Evolutionary conservation across 2,797 vertebrate genomes (phyloP).

Genomic region (Onychomys arenicola): DNA sequence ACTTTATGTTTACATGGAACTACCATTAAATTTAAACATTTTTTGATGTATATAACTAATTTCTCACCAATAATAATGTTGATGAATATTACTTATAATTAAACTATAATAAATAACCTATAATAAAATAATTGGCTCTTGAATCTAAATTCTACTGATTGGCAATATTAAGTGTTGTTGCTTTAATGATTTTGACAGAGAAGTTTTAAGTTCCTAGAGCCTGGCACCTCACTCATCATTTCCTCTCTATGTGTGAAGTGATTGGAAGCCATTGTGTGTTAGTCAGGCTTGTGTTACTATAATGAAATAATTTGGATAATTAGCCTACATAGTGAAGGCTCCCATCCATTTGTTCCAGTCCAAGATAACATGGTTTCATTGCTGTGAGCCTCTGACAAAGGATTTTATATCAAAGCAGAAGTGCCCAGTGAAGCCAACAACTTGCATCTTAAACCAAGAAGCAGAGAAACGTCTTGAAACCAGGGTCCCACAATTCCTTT

Average conservation of each 20-base stretch:
- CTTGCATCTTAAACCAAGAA: not conserved
- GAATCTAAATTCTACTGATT: not conserved
- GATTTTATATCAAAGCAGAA: not conserved
- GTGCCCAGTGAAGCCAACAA: not conserved
- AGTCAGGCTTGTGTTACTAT: not conserved
- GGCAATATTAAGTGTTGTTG: not conserved
- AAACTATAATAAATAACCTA: not conserved
- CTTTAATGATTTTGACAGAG: not conserved
- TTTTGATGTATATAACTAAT: not conserved
- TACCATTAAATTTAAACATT: not conserved
- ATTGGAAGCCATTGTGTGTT: not conserved
- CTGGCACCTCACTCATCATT: not conserved
- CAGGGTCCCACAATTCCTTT: not conserved
- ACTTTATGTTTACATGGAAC: not conserved
- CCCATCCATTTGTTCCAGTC: not conserved
- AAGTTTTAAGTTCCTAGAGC: not conserved
- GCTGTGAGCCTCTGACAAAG: not conserved
- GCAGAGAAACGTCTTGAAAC: not conserved
- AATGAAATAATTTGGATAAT: not conserved
- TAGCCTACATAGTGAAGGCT: not conserved
- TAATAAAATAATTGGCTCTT: not conserved
- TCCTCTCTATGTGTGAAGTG: not conserved
- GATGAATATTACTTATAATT: not conserved
- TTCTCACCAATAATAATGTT: constrained; percentile 28
- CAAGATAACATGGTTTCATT: not conserved